phyloP scores from a whole-genome alignment of 2,888 invertebrate genomes.

The Napeogenes inachia region DNA sequence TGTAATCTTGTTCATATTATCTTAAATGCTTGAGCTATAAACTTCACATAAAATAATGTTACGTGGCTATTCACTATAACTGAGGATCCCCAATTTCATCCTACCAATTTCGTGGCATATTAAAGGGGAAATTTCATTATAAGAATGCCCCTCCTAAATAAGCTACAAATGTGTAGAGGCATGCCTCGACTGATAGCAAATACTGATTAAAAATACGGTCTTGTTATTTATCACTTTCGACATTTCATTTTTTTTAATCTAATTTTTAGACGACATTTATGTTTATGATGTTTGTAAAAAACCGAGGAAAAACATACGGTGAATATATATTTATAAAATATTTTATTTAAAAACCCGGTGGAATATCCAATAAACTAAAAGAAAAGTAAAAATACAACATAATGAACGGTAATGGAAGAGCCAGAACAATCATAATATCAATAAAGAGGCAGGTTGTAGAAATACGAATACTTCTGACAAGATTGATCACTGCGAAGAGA shows the following conservation, averaged over 20 bases:
- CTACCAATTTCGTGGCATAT: slow-evolving; percentile 11
- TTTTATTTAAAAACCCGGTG: too few species aligned
- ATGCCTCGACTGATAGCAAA: slow-evolving; percentile 18
- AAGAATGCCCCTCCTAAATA: slow-evolving; percentile 29
- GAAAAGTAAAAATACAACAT: too few species aligned
- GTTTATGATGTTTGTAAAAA: neutral
- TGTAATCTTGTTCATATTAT: slow-evolving; percentile 2
- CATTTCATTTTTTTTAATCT: neutral
- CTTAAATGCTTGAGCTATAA: slow-evolving; percentile 4
- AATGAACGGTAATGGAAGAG: too few species aligned
- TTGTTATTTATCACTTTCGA: too few species aligned
- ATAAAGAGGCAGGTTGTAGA: too few species aligned
- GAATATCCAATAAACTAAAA: too few species aligned
- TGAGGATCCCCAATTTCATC: slow-evolving; percentile 16
- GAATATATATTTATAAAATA: too few species aligned
- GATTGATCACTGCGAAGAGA: too few species aligned
- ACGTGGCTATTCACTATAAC: slow-evolving; percentile 13
- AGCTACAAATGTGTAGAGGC: slow-evolving; percentile 24
- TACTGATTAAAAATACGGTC: slow-evolving; percentile 22
- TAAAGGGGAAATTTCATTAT: slow-evolving; percentile 34
- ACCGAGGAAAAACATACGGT: too few species aligned
- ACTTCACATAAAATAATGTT: slow-evolving; percentile 6
- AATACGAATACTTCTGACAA: too few species aligned
- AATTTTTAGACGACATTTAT: neutral
- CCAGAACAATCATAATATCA: too few species aligned